Evolutionary conservation across 2,113 vertebrate genomes (phyloP).

Genomic region (Cervus canadensis): DNA sequence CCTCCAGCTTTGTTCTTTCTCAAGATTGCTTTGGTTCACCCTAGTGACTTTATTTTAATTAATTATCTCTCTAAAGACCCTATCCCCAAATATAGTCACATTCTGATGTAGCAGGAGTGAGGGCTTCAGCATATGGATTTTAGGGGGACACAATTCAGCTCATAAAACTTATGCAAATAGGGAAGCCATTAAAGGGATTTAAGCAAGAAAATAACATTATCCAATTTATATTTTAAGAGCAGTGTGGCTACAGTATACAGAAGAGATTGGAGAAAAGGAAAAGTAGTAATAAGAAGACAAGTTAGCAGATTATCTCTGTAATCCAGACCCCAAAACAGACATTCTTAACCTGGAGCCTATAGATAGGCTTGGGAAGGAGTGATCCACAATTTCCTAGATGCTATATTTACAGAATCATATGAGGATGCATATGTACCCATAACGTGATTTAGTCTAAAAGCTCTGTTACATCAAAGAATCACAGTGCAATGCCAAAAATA

Average conservation of each 20-base stretch:
- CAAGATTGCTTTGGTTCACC: neutral
- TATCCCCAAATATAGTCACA: neutral
- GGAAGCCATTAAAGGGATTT: neutral
- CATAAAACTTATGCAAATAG: neutral
- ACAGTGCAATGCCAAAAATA: neutral
- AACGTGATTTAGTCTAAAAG: neutral
- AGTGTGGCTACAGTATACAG: neutral
- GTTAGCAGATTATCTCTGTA: neutral
- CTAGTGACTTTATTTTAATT: neutral
- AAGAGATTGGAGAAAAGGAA: neutral
- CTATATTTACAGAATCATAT: neutral
- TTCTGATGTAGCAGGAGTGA: neutral
- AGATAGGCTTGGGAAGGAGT: neutral
- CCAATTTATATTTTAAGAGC: neutral
- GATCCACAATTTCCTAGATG: neutral
- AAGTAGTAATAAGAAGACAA: neutral
- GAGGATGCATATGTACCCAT: neutral
- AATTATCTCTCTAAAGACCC: neutral
- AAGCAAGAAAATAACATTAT: neutral
- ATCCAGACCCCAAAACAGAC: neutral
- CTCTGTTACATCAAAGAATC: neutral
- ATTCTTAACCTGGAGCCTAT: neutral
- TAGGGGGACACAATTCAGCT: neutral
- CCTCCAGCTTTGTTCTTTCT: neutral
- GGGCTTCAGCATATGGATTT: neutral